These are phyloP conservation scores for Perccottus glenii DNA, from an alignment of 2,113 vertebrate species.

Conservation along the genomic window DNA sequence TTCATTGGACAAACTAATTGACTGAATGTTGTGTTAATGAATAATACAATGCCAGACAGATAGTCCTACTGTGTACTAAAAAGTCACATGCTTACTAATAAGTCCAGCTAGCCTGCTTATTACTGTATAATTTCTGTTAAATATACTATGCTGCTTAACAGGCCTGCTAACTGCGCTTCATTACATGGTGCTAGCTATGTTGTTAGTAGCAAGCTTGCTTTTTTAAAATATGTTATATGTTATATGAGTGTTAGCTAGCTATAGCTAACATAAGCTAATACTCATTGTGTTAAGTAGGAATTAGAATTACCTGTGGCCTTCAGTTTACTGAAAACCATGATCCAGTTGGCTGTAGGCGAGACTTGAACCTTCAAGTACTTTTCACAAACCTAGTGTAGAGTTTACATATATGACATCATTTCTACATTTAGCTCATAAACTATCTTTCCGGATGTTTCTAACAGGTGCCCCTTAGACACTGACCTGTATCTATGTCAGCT, in stretches of 20 bases:
- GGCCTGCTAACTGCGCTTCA: background rate
- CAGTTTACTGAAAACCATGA: background rate
- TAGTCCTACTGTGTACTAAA: no score
- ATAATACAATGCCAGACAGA: no score
- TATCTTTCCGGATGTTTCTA: slow-evolving; percentile 54
- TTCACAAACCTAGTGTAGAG: background rate
- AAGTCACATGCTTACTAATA: background rate
- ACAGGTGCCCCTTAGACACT: slow-evolving; percentile 57
- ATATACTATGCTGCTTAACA: background rate
- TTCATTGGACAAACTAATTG: background rate
- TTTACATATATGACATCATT: slow-evolving; percentile 1
- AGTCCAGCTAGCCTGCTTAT: background rate
- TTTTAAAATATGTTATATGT: background rate
- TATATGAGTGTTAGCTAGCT: no score
- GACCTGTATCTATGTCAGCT: slow-evolving; percentile 62
- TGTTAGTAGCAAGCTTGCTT: background rate
- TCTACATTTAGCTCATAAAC: slow-evolving; percentile 27
- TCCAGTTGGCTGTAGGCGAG: background rate
- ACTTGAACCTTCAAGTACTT: slow-evolving; percentile 1
- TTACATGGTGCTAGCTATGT: background rate
- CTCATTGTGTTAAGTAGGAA: no score
- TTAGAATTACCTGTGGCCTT: no score
- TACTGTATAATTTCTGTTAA: no score
- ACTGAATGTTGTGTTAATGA: no score
- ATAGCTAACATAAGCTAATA: no score